A percentile compares a stretch with the other conserved stretches of the same genome.
Evolutionary conservation across 2,888 invertebrate genomes (phyloP).

Genomic region (Allygus modestus): DNA sequence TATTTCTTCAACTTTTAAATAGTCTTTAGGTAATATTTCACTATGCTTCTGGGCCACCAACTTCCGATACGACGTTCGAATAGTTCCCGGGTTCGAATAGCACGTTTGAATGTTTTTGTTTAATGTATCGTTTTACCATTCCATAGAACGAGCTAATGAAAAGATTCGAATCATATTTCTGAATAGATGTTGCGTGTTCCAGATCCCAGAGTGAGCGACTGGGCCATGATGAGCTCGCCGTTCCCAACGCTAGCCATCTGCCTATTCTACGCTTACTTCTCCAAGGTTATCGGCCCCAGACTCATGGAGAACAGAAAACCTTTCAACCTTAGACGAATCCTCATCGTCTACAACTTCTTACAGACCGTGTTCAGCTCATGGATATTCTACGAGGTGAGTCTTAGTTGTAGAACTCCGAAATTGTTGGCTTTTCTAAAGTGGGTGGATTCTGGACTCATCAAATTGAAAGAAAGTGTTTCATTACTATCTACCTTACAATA

Average conservation of each 20-base stretch:
- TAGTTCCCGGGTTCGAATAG: no score
- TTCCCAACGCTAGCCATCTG: constrained; percentile 91
- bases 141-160: not conserved
- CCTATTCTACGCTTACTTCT: constrained; percentile 89
- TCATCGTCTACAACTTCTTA: constrained; percentile 92
- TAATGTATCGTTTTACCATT: no score
- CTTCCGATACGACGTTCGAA: no score
- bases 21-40: no score
- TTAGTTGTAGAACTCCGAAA: not conserved
- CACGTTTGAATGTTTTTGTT: no score
- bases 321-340: constrained; percentile 86
- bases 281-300: constrained; percentile 88
- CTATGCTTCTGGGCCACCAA: no score
- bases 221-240: constrained; percentile 94
- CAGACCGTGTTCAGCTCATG: constrained; percentile 94
- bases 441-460: no score
- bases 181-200: constrained; percentile 72
- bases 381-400: constrained; percentile 94
- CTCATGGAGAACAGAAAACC: constrained; percentile 95
- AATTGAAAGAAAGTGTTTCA: no score
- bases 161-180: not conserved
- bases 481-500: no score
- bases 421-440: constrained; percentile 33
- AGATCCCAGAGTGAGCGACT: constrained; percentile 94
- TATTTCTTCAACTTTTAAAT: no score